phyloP scores from a whole-genome alignment of 2,797 vertebrate genomes.

The Pantherophis alleghaniensis region DNA sequence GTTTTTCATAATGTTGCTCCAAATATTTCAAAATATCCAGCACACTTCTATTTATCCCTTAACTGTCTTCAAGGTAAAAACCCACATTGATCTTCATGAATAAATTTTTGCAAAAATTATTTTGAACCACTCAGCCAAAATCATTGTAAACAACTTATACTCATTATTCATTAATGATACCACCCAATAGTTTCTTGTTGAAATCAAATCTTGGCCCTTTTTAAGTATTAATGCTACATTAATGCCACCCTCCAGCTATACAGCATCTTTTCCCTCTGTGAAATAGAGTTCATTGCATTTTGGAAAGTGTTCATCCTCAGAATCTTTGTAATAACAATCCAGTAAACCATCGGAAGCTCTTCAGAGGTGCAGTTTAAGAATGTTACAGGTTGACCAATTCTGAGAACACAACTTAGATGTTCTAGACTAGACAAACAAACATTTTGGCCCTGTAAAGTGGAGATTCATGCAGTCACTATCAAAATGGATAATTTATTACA shows the following conservation, averaged over 20 bases:
- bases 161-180: neutral
- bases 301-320: neutral
- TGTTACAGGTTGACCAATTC: neutral
- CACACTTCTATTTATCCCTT: neutral
- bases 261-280: neutral
- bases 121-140: neutral
- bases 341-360: neutral
- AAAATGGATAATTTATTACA: neutral
- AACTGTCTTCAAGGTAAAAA: neutral
- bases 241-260: neutral
- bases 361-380: neutral
- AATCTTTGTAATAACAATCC: neutral
- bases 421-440: neutral
- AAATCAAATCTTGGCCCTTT: neutral
- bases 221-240: neutral
- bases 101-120: neutral
- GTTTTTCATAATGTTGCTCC: neutral
- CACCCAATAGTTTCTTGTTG: neutral
- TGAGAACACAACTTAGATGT: neutral
- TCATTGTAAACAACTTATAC: neutral
- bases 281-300: neutral
- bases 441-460: neutral
- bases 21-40: neutral
- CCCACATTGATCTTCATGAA: neutral
- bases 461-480: neutral